phyloP scores from a whole-genome alignment of 2,888 invertebrate genomes.

The Thymelicus sylvestris region DNA sequence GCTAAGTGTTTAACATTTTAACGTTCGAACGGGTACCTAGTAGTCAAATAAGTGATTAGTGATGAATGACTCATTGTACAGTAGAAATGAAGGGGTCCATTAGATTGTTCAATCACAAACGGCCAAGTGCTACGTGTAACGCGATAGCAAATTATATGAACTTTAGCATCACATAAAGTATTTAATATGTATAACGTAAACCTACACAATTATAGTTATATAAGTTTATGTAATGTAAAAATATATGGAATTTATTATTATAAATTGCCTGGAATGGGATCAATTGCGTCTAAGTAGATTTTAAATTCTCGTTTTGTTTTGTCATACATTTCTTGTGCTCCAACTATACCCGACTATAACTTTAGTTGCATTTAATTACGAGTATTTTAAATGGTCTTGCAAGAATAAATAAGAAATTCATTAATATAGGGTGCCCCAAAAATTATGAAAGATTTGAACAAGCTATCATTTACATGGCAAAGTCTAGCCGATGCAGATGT shows the following conservation, averaged over 20 bases:
- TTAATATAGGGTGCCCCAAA: no score
- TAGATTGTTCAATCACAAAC: constrained; percentile 59
- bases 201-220: constrained; percentile 15
- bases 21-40: constrained; percentile 30
- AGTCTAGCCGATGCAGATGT: no score
- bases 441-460: no score
- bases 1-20: constrained; percentile 45
- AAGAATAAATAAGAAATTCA: no score
- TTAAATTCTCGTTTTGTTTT: constrained; percentile 42
- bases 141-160: constrained; percentile 20
- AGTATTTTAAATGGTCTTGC: no score
- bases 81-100: constrained; percentile 75
- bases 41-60: constrained; percentile 33
- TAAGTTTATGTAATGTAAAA: constrained; percentile 18
- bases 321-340: constrained; percentile 14
- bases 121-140: constrained; percentile 24
- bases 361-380: not conserved
- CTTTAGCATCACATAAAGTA: constrained; percentile 30
- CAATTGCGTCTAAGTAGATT: constrained; percentile 81
- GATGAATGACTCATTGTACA: constrained; percentile 44
- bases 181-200: constrained; percentile 10
- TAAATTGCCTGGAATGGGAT: constrained; percentile 81
- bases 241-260: constrained; percentile 43
- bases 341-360: not conserved
- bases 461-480: no score